Conservation (phyloP, 2,797 vertebrate genomes). For the Ficedula albicollis region DNA sequence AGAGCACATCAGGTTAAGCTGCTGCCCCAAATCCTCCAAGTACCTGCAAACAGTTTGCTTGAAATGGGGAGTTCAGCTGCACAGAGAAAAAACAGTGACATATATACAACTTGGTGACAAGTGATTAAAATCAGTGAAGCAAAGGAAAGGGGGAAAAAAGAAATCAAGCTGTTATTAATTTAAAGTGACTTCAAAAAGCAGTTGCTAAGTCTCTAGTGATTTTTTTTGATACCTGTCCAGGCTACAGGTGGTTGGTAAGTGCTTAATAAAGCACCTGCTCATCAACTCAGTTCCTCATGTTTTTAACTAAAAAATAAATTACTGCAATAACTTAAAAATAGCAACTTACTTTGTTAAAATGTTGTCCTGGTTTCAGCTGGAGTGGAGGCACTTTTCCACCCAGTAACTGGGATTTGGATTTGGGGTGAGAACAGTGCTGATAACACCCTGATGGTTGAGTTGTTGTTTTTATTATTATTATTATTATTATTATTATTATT, state of each 20-base stretch:
- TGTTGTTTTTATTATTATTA: background rate
- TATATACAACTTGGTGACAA: background rate
- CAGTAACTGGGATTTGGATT: background rate
- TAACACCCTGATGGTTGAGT: background rate
- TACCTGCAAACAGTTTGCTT: background rate
- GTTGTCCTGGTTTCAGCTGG: background rate
- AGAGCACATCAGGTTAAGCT: background rate
- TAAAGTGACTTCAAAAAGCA: conserved; percentile 13
- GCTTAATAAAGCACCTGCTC: background rate
- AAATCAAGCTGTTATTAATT: background rate
- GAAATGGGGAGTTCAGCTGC: background rate
- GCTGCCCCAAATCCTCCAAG: background rate
- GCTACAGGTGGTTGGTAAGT: background rate
- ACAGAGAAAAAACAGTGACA: background rate
- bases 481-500: background rate
- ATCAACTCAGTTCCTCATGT: background rate
- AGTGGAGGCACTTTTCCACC: background rate
- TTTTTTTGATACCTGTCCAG: background rate
- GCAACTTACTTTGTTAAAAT: background rate
- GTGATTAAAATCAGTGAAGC: conserved; percentile 14
- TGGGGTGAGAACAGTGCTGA: background rate
- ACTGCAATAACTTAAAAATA: background rate
- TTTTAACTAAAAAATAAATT: background rate
- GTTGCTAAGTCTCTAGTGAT: background rate
- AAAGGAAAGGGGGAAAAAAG: background rate